phyloP scores from a whole-genome alignment of 2,797 vertebrate genomes.

The Manis crassicaudata region DNA sequence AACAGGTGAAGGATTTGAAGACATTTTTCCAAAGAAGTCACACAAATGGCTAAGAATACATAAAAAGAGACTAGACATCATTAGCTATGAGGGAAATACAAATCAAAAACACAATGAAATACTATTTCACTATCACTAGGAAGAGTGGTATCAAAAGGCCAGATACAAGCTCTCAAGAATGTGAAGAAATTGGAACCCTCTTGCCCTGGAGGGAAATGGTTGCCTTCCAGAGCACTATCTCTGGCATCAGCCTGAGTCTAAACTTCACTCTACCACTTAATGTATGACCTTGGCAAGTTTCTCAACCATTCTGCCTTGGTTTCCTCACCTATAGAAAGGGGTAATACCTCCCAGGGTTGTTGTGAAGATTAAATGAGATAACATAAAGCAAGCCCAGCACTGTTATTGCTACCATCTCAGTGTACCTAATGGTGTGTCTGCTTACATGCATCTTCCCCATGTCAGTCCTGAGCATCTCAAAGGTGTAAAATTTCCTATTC shows the following conservation, averaged over 20 bases:
- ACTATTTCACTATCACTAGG: neutral
- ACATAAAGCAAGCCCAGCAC: neutral
- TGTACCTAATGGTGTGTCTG: neutral
- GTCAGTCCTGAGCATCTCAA: neutral
- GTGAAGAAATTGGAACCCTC: neutral
- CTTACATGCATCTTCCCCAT: neutral
- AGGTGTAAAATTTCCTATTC: neutral
- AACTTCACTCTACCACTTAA: neutral
- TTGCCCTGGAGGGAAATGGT: neutral
- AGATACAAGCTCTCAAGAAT: neutral
- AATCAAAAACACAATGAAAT: neutral
- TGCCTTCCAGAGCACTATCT: neutral
- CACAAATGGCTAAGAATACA: neutral
- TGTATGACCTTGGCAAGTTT: neutral
- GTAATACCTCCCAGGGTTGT: neutral
- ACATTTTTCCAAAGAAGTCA: neutral
- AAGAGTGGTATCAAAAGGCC: neutral
- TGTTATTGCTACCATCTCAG: neutral
- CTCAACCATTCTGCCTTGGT: neutral
- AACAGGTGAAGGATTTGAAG: neutral
- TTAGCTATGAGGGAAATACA: neutral
- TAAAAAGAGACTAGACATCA: neutral
- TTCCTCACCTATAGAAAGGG: neutral
- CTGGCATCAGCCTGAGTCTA: neutral
- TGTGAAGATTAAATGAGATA: neutral